Base-by-base conservation (phyloP, 2,113 vertebrate genomes). In the Coracopsis vasa region DNA sequence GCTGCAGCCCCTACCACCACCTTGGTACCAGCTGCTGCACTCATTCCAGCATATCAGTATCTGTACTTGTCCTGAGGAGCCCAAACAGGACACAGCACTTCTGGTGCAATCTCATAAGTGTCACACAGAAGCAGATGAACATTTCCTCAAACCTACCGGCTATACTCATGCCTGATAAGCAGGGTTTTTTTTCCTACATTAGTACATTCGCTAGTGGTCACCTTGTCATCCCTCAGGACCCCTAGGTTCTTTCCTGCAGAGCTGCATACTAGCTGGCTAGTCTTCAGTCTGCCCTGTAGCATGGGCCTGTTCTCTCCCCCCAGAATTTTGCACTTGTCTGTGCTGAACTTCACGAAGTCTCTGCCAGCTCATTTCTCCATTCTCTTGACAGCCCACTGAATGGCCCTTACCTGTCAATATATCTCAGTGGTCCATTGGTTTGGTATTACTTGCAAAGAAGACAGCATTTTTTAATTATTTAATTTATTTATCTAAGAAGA, bases 131-230 rank as follows among this genome's bases (percentile, higher is more conserved):
- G 39, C 0, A 2, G 21, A 81, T 23, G 18, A 75, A 21, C 20
- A 24, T 45, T 66, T 83, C 25, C 13, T 9, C 21, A 47, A 58
- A 47, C 14, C 16, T 72, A 29, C 20, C 41, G n/a, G 33, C 28
- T 45, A 18, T 31, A 27, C 15, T 27, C 25, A 21, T 42, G 42
- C 10, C 15, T 54, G 33, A 44, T 21, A 50, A 16, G 11, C 21
- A 54, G 39, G 6, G 0, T 2, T 0, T 3, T 27, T 56, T 80
- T 71, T 65, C 1, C 21, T 35, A 16, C 20, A 16, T 47, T 23
- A 42, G 8, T 41, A 47, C 29, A 23, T 14, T 54, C 39, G 42
- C 13, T n/a, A 37, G 9, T 7, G 13, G 19, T 61, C 39, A 53
- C 10, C 31, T 67, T 79, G 18, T 33, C 41, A 73, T 18, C 5